These are phyloP conservation scores for Pachycephala philippinensis DNA, from an alignment of 2,113 vertebrate species.

Conservation along the genomic window DNA sequence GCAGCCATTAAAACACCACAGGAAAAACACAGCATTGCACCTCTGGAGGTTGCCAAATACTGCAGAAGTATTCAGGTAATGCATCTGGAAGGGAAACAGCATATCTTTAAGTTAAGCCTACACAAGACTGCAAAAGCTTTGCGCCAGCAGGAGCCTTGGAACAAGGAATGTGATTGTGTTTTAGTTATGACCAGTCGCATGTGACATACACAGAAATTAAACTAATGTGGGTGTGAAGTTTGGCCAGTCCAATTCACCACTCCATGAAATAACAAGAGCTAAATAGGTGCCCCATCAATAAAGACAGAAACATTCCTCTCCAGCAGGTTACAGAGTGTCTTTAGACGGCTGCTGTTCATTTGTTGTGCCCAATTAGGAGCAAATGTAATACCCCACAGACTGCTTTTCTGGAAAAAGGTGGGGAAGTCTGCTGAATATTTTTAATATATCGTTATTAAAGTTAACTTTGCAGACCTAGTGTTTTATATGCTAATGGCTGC, in stretches of 20 bases:
- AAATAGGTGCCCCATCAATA: not conserved
- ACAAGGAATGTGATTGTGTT: slow-evolving; percentile 21
- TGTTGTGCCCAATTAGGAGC: not conserved
- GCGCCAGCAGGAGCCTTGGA: not conserved
- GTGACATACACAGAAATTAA: slow-evolving; percentile 35
- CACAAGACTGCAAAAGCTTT: not conserved
- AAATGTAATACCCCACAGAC: slow-evolving; percentile 13
- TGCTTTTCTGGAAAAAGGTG: slow-evolving; percentile 13
- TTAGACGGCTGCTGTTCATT: not conserved
- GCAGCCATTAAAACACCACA: not conserved
- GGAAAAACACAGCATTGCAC: not conserved
- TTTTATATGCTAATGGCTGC: slow-evolving; percentile 15
- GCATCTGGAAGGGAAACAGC: not conserved
- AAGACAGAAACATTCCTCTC: not conserved
- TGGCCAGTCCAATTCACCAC: not conserved
- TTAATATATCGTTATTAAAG: slow-evolving; percentile 34
- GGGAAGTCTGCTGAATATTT: not conserved
- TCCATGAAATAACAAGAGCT: not conserved
- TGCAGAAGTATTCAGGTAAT: not conserved
- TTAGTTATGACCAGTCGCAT: slow-evolving; percentile 2
- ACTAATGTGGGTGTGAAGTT: not conserved
- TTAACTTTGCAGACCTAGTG: not conserved
- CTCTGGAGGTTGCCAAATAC: not conserved
- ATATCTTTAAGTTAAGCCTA: not conserved
- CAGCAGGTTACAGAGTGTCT: not conserved